Conservation (phyloP, 2,888 invertebrate genomes). For the Amphipyra berbera region DNA sequence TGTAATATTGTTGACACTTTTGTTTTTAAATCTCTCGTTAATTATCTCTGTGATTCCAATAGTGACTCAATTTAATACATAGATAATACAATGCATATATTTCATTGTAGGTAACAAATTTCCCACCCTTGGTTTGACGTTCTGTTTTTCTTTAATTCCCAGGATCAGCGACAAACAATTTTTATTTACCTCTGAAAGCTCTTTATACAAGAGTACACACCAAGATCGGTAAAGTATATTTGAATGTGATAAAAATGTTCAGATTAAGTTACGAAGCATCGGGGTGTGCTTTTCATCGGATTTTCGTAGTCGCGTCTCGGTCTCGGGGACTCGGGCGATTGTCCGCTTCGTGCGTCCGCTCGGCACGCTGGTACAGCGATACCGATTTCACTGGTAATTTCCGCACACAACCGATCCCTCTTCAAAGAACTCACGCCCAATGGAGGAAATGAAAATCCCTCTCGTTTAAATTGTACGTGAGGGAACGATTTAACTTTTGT, state of each 20-base stretch:
- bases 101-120: no score
- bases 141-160: conserved; percentile 42
- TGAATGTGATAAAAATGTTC: conserved; percentile 20
- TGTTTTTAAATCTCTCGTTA: no score
- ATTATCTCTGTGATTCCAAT: no score
- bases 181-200: conserved; percentile 10
- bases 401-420: conserved; percentile 68
- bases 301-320: conserved; percentile 56
- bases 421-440: conserved; percentile 74
- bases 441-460: conserved; percentile 80
- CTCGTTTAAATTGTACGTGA: conserved; percentile 77
- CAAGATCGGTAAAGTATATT: conserved; percentile 4
- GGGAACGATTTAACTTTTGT: conserved; percentile 69
- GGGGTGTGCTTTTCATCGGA: conserved; percentile 48
- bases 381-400: conserved; percentile 82
- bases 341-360: conserved; percentile 71
- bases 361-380: conserved; percentile 60
- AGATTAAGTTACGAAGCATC: conserved; percentile 19
- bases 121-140: neutral
- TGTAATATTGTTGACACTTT: neutral
- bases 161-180: conserved; percentile 13
- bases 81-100: no score
- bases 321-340: conserved; percentile 39
- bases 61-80: no score
- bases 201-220: neutral